These are phyloP conservation scores for Pteropus alecto DNA, from an alignment of 2,113 vertebrate genomes.

Conservation along the genomic window DNA sequence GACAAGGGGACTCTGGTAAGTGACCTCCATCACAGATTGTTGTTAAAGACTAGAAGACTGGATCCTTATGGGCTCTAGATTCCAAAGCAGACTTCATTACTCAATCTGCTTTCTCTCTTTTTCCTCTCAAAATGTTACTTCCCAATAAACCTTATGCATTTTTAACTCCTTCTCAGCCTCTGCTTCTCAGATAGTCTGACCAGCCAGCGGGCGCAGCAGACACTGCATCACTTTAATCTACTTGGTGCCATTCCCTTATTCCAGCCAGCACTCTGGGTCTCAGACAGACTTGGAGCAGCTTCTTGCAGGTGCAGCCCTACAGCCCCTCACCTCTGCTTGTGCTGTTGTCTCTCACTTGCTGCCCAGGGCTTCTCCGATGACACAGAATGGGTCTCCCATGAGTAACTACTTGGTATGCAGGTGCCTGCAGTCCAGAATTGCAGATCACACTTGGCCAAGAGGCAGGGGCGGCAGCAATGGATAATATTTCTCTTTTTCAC, in stretches of 20 bases:
- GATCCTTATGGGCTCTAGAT: not conserved
- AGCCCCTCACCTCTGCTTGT: not conserved
- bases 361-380: not conserved
- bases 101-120: not conserved
- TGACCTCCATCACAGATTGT: not conserved
- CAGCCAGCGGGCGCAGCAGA: not conserved
- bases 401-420: not conserved
- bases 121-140: not conserved
- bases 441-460: not conserved
- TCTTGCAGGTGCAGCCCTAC: fast-evolving
- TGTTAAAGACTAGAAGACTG: not conserved
- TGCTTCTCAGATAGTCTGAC: not conserved
- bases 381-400: fast-evolving
- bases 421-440: not conserved
- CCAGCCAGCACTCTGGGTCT: not conserved
- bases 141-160: not conserved
- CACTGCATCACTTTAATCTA: not conserved
- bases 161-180: not conserved
- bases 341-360: not conserved
- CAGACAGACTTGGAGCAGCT: not conserved
- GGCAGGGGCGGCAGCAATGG: fast-evolving
- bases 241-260: fast-evolving
- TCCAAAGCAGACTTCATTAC: not conserved
- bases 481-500: not conserved
- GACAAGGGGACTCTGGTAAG: not conserved